Evolutionary conservation across 2,113 vertebrate species (phyloP), one percentile per base, ranked within the genome.

Genomic region (Lagopus leucura): DNA sequence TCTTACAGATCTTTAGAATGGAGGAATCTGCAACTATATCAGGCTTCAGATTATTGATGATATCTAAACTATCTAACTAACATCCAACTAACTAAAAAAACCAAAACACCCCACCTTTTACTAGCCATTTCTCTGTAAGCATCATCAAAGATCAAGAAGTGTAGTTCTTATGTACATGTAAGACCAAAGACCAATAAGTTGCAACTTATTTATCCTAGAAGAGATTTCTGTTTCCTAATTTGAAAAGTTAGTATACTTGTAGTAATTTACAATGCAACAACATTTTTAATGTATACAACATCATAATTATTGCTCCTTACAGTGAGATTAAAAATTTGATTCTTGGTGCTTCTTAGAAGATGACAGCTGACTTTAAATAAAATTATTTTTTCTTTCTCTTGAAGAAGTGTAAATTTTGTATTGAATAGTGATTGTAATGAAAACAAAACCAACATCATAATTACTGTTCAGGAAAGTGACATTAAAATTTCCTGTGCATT

Each of bases 361-460:
- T 24, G 21, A 27, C 7, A 85, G 11, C 1, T 67, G 24, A 36
- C 32, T 75, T 78, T 25, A 57, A 57, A 43, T 25, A 40, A 55
- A 36, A 22, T 19, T 1, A 3, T 5, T 4, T 2, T 2, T 36
- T 60, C 24, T 84, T 38, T 40, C 6, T 0, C 34, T 25, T 40
- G 15, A 50, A 52, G 22, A 42, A 14, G 8, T 4, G 4, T 60
- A n/a, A 4, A 7, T 50, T 76, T 55, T 4, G 11, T 19, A 32
- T 0, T 1, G 52, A 65, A 48, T 70, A 11, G 21, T 54, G 18
- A 30, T 55, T 54, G 45, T 63, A 45, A 43, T 38, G 8, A 54
- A 43, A 60, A 70, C 8, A 81, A 36, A 73, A 8, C 2, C 4
- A 63, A 83, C 67, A 30, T 42, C 1, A 10, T 36, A 28, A 52